phyloP scores from a whole-genome alignment of 1,140 invertebrate species.

The Drosophila sp. region DNA sequence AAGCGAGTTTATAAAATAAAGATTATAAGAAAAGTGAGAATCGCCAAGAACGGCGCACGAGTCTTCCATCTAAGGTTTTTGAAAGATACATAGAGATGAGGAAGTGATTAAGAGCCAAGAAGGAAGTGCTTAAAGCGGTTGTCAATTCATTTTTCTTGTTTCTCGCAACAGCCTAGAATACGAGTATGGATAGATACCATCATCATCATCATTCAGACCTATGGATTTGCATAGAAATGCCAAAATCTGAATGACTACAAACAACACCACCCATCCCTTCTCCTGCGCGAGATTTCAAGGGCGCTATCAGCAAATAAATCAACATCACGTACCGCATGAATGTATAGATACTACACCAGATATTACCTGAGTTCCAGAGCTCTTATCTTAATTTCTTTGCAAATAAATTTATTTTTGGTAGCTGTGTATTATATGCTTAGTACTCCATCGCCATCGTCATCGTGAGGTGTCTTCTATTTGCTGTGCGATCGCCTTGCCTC shows the following conservation, averaged over 20 bases:
- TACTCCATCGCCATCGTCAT: neutral
- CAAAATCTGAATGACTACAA: neutral
- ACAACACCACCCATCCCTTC: too few species aligned
- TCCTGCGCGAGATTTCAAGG: neutral
- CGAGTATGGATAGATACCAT: neutral
- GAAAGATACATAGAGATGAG: conserved; percentile 6
- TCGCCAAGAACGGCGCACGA: conserved; percentile 53
- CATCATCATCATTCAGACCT: neutral
- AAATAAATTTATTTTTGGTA: neutral
- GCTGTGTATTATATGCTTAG: neutral
- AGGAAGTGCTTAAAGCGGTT: neutral
- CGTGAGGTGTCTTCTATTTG: neutral
- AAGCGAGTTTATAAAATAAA: conserved; percentile 55
- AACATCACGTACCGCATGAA: neutral
- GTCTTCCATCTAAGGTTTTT: conserved; percentile 16
- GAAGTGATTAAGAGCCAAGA: neutral
- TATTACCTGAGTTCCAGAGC: neutral
- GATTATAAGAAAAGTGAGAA: conserved; percentile 50
- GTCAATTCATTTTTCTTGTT: neutral
- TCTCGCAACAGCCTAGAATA: neutral
- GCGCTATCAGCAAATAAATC: neutral
- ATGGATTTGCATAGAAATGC: neutral
- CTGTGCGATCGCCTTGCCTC: neutral
- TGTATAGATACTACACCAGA: neutral
- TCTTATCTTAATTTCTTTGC: conserved; percentile 9